Evolutionary conservation across 2,888 invertebrate genomes (phyloP), one percentile per base, ranked within the genome.

Genomic region (Baccha elongata): DNA sequence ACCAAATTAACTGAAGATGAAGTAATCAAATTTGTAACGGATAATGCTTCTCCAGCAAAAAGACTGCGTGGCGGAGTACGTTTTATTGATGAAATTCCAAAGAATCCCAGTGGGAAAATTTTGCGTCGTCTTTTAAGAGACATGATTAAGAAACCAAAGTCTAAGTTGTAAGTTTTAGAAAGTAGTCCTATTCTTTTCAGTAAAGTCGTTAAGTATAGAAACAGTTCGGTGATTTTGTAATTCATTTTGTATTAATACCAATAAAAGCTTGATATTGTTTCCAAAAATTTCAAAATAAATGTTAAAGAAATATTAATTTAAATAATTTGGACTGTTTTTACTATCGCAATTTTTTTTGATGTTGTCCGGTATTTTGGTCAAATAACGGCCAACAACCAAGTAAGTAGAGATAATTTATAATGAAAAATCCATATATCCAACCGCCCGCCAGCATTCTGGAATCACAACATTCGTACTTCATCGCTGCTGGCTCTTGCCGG

Each of bases 71-170:
- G 95, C 13, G 95, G 96, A 4, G 94, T 96, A 1, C 90, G 92
- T 83, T 96, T 96, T 88, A 89, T 95, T 0, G 91, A 94, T n/a
- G 93, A 93, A 85, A 94, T 96, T 87, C 96, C 96, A 19, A 95
- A 94, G 89, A 95, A 94, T 86, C 92, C 94, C 0, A 94, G 94
- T 32, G 96, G 96, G 4, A 96, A 96, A 91, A 95, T 96, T 86
- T 91, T 96, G 40, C 92, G 96, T 81, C 92, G 94, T 11, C 80
- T 89, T 21, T 75, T 91, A n/a, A 88, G 89, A 11, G 88, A 90
- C 3, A 87, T 87, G 86, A 72, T 91, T 6, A 88, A 88, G 42
- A 87, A 86, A 40, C 73, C 62, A 58, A 89, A 88, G 86, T 90
- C 91, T 10, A 90, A 91, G 76, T 87, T 91, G 85, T 91, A 90